A percentile compares a stretch with the other conserved stretches of the same genome.
These are phyloP conservation scores for Chrysocyon brachyurus DNA, from an alignment of 2,797 vertebrate genomes.

Conservation along the genomic window DNA sequence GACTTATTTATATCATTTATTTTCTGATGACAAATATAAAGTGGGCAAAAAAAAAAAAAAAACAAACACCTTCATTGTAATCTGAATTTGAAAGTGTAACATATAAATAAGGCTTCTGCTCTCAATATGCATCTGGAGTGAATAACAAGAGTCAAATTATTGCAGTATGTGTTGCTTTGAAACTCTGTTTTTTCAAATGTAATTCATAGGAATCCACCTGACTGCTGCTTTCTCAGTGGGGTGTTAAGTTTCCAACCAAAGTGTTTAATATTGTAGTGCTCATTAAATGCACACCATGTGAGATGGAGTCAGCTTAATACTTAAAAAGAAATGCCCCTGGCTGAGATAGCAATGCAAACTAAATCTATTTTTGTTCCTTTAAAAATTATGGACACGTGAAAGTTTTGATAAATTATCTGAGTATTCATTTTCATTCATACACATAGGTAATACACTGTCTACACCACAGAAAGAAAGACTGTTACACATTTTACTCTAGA, in stretches of 20 bases:
- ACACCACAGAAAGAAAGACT: neutral
- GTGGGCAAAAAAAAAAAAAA: neutral
- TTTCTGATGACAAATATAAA: conserved; percentile 33
- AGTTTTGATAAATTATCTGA: neutral
- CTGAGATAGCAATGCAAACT: neutral
- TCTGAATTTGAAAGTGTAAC: neutral
- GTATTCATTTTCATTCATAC: neutral
- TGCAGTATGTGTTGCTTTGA: conserved; percentile 50
- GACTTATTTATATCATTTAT: conserved; percentile 34
- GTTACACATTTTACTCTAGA: neutral
- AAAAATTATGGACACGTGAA: neutral
- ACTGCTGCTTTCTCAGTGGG: neutral
- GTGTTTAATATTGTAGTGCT: conserved; percentile 7
- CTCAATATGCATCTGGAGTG: conserved; percentile 3
- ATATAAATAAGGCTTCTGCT: conserved; percentile 6
- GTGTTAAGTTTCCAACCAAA: conserved; percentile 32
- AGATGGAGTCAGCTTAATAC: neutral
- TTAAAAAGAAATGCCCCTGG: neutral
- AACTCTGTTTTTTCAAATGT: conserved; percentile 71
- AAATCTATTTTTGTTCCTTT: conserved; percentile 48
- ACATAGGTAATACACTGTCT: neutral
- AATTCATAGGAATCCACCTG: conserved; percentile 53
- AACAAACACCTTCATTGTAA: neutral
- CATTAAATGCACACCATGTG: conserved; percentile 47
- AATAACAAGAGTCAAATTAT: conserved; percentile 55